Evolutionary conservation across 1,140 invertebrate genomes (phyloP).

Genomic region (Rhagoletis zephyria): DNA sequence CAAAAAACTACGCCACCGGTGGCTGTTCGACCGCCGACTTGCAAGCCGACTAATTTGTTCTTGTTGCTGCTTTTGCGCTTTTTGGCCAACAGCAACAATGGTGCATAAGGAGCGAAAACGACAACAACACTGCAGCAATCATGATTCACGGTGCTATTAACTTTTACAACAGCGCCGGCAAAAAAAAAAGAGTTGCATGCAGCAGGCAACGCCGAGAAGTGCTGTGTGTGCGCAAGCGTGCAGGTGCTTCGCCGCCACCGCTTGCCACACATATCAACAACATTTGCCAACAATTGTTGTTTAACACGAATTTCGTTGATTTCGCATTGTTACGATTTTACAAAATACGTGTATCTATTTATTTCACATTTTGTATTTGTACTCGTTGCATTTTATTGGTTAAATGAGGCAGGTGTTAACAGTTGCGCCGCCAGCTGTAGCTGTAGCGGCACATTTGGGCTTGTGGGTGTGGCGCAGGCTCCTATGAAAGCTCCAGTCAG

Average conservation of each 20-base stretch:
- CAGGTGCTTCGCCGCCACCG: not conserved
- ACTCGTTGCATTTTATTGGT: not conserved
- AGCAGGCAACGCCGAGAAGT: not conserved
- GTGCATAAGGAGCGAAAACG: not conserved
- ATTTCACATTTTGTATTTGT: not conserved
- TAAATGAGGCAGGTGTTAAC: conserved; percentile 45
- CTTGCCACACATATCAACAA: conserved; percentile 38
- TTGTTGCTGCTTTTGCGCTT: not conserved
- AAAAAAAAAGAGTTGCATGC: conserved; percentile 1
- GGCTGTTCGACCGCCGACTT: not conserved
- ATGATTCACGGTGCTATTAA: conserved; percentile 47
- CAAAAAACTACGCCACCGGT: not conserved
- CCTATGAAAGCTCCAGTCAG: not conserved
- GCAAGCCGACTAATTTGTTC: not conserved
- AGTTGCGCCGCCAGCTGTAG: conserved; percentile 7
- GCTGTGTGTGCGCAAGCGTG: not conserved
- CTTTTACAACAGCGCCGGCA: conserved; percentile 1
- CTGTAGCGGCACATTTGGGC: not conserved
- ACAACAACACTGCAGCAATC: not conserved
- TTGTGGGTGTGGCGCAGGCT: conserved; percentile 3
- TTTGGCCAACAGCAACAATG: not conserved
- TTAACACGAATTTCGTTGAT: conserved; percentile 29
- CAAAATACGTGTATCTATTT: not conserved
- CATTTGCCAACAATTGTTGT: conserved; percentile 5
- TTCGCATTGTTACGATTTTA: conserved; percentile 31